Conservation (phyloP, 2,888 invertebrate species). For the Fragum sueziense region DNA sequence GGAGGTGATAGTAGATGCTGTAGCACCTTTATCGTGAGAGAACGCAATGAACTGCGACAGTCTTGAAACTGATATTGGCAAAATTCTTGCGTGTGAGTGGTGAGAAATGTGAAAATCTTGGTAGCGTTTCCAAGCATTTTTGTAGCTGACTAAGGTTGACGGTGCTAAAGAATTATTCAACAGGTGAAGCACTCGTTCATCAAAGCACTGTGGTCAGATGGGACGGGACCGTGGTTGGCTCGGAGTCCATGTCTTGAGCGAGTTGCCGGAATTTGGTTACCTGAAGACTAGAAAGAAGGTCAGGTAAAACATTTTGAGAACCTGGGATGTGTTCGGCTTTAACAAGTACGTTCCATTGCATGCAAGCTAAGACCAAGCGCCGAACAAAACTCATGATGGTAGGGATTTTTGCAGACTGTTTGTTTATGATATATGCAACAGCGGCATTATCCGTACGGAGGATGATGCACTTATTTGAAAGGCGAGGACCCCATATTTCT, state of each 20-base stretch:
- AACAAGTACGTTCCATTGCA: slow-evolving; percentile 41
- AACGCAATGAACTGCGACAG: background rate
- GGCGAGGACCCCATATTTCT: background rate
- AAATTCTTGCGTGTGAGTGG: background rate
- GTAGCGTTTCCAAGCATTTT: background rate
- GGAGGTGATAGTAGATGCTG: background rate
- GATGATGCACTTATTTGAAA: background rate
- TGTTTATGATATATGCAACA: slow-evolving; percentile 44
- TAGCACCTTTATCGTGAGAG: background rate
- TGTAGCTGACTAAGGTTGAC: background rate
- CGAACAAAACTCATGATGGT: slow-evolving; percentile 43
- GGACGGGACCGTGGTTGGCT: slow-evolving; percentile 25
- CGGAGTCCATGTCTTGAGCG: slow-evolving; percentile 36
- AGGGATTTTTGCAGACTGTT: slow-evolving; percentile 32
- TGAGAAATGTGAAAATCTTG: background rate
- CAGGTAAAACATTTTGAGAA: slow-evolving; percentile 41
- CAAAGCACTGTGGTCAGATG: background rate
- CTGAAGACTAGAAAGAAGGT: slow-evolving; percentile 53
- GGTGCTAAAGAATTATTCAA: background rate
- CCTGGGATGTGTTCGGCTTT: slow-evolving; percentile 36
- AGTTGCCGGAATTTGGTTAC: slow-evolving; percentile 30
- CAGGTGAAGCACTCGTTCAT: background rate
- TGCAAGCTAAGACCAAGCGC: slow-evolving; percentile 32
- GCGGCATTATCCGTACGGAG: slow-evolving; percentile 13
- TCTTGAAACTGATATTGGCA: background rate